Evolutionary conservation across 92 coral and sea anemone genomes (phyloP), one percentile per base, ranked within the genome.

Genomic region (Zoanthus gigantus): DNA sequence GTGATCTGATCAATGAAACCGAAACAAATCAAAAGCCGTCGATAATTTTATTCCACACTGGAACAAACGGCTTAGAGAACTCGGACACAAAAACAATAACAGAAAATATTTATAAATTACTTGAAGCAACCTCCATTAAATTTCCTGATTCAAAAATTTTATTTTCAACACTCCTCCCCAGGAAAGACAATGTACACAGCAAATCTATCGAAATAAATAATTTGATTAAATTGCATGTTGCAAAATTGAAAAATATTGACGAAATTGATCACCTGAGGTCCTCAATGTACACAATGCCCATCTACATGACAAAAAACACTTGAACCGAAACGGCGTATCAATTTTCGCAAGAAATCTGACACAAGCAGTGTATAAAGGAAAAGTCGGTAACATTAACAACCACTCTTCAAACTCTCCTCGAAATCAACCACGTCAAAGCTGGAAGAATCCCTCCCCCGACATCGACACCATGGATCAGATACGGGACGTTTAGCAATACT

Each of bases 91-190:
- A 83, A 57, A 56, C 67, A 31, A 56, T 83, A 16, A 34, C 66
- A 11, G 37, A 75, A 17, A 57, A 89, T 42, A 77, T 79, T 28
- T 74, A 45, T 15, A 13, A 83, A 54, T 65, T 77, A 32, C 45
- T 78, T 32, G 30, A 48, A 7, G 14, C 52, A 67, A 48, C 85
- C 17, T 57, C 77, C 60, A 46, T 5, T 5, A 89, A 89, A 75
- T 85, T 72, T 18, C 92, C 53, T 37, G 69, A 28, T 58, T n/a
- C 83, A 52, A 83, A 46, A 53, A 89, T 89, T 53, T 58, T 89
- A 10, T 60, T 73, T 42, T 82, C 90, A 34, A 89, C 68, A 7
- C 23, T 23, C 23, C 23, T 23, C 23, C 23, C 23, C 23, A 23
- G 23, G 23, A 23, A 23, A 23, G 23, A 23, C 23, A 23, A 52